phyloP scores from a whole-genome alignment of 2,888 invertebrate species.

The Odontomyia ornata region DNA sequence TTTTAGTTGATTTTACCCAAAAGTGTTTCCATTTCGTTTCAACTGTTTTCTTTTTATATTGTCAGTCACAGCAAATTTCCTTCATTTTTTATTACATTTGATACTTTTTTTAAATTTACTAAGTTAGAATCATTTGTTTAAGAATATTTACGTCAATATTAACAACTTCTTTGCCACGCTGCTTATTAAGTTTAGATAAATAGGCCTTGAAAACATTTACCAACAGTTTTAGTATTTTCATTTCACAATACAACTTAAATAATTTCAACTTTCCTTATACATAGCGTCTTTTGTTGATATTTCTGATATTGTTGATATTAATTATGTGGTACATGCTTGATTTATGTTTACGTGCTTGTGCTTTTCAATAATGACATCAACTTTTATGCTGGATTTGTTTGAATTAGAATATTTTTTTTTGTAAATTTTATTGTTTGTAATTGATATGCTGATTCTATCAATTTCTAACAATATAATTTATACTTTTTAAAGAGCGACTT shows the following conservation, averaged over 20 bases:
- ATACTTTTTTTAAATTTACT: conserved; percentile 48
- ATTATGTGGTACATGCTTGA: not conserved
- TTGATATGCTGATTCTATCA: conserved; percentile 64
- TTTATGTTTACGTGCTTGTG: conserved; percentile 35
- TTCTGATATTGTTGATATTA: conserved; percentile 42
- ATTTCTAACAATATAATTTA: conserved; percentile 55
- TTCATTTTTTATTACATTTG: conserved; percentile 47
- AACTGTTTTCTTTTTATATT: conserved; percentile 58
- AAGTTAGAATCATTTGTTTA: conserved; percentile 50
- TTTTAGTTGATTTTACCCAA: conserved; percentile 2
- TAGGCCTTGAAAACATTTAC: conserved; percentile 53
- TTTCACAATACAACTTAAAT: not conserved
- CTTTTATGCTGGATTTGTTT: conserved; percentile 31
- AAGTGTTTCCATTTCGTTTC: conserved; percentile 35
- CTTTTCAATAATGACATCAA: conserved; percentile 36
- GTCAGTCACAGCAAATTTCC: conserved; percentile 64
- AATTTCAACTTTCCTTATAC: conserved; percentile 46
- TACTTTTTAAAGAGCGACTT: conserved; percentile 31
- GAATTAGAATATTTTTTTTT: conserved; percentile 48
- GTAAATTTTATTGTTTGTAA: conserved; percentile 55
- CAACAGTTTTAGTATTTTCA: conserved; percentile 52
- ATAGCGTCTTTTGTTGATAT: conserved; percentile 47
- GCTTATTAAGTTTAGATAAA: conserved; percentile 15
- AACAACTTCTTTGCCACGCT: conserved; percentile 39
- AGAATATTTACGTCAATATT: conserved; percentile 54